Evolutionary conservation across 2,797 vertebrate genomes (phyloP).

Genomic region (Poecile montanus): DNA sequence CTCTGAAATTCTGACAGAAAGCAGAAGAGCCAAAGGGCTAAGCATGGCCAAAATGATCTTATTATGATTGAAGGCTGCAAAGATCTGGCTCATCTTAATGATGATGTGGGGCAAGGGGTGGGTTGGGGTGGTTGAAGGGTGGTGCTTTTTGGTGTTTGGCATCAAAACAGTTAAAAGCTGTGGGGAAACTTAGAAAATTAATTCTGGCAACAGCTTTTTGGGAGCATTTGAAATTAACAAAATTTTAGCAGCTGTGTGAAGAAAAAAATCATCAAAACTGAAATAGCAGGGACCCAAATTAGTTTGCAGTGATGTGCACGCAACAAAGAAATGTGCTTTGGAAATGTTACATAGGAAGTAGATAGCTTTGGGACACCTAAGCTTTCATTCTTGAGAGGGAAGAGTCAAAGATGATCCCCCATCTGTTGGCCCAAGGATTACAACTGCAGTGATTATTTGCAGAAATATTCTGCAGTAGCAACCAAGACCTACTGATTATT

Average conservation of each 20-base stretch:
- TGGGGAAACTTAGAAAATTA: neutral
- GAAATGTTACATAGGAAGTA: neutral
- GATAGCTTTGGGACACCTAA: neutral
- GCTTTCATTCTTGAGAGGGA: neutral
- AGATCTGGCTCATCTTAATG: neutral
- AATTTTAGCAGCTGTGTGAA: neutral
- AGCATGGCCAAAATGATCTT: neutral
- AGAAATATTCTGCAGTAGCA: slow-evolving; percentile 24
- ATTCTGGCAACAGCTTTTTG: neutral
- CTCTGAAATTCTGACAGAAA: neutral
- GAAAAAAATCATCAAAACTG: neutral
- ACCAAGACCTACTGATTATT: neutral
- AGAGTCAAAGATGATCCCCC: neutral
- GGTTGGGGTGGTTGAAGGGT: neutral
- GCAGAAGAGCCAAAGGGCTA: neutral
- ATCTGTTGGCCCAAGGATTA: neutral
- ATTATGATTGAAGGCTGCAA: neutral
- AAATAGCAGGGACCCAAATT: neutral
- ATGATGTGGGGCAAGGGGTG: fast-evolving
- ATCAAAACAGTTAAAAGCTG: neutral
- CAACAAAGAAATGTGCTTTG: neutral
- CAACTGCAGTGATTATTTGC: neutral
- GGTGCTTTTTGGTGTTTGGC: neutral
- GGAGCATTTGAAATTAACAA: neutral
- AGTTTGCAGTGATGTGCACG: neutral